Evolutionary conservation across 2,888 invertebrate species (phyloP).

Genomic region (Ormyrus thymus): DNA sequence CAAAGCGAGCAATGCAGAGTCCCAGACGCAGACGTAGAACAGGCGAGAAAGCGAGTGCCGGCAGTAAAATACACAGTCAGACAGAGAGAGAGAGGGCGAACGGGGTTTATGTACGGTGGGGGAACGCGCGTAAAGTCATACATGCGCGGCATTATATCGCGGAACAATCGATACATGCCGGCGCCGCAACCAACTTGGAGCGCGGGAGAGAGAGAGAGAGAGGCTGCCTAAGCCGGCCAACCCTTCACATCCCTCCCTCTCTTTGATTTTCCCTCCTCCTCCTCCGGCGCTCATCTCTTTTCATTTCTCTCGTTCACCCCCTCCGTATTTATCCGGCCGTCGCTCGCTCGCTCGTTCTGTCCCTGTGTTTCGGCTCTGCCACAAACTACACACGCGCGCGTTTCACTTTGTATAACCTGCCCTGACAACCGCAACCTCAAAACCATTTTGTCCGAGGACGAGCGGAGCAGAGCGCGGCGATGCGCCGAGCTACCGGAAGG

Average conservation of each 20-base stretch:
- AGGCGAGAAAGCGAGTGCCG: neutral
- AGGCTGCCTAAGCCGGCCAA: conserved; percentile 43
- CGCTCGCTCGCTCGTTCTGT: conserved; percentile 11
- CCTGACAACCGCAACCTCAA: conserved; percentile 62
- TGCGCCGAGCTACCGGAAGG: neutral
- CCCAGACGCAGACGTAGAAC: neutral
- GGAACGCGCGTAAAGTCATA: conserved; percentile 59
- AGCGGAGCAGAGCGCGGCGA: neutral
- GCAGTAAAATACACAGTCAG: neutral
- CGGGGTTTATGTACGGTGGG: conserved; percentile 9
- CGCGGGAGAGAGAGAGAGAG: conserved; percentile 50
- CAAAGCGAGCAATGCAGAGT: conserved; percentile 30
- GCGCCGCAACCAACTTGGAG: conserved; percentile 61
- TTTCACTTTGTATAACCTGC: conserved; percentile 65
- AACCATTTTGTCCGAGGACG: conserved; percentile 57
- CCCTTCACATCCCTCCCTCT: conserved; percentile 57
- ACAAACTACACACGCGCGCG: conserved; percentile 63
- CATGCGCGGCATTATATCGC: conserved; percentile 67
- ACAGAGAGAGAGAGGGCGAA: conserved; percentile 52
- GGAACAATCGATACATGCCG: conserved; percentile 70
- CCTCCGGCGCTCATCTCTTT: conserved; percentile 38
- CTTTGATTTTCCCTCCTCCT: conserved; percentile 45
- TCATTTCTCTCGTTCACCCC: conserved; percentile 41
- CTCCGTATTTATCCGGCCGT: conserved; percentile 18
- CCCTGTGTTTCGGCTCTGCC: conserved; percentile 54